Evolutionary conservation across 2,888 invertebrate genomes (phyloP).

Genomic region (Conomelus anceps): DNA sequence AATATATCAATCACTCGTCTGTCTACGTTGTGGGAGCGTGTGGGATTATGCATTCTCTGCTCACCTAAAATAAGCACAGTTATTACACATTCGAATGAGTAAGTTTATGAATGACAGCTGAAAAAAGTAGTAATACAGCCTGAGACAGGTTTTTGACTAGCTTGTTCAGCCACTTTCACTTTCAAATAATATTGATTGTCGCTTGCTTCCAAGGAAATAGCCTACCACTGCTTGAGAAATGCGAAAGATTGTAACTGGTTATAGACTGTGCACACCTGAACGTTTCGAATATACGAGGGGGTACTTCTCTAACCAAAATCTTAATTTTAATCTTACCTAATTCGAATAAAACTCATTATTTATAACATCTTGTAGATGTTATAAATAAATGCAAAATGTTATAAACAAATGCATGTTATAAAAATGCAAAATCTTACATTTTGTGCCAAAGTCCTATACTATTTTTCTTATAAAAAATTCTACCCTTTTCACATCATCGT

Average conservation of each 20-base stretch:
- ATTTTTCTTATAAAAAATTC: no score
- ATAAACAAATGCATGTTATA: no score
- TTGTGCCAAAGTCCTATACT: no score
- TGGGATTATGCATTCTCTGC: background rate
- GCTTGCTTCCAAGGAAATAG: background rate
- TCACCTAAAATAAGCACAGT: background rate
- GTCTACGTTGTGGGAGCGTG: background rate
- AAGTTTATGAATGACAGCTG: background rate
- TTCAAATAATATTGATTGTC: background rate
- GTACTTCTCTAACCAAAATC: no score
- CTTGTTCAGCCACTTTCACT: background rate
- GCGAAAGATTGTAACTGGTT: background rate
- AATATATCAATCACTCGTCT: background rate
- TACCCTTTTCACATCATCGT: no score
- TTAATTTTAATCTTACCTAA: background rate
- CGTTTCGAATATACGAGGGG: no score
- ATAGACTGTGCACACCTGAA: background rate
- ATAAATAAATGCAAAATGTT: no score
- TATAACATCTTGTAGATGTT: background rate
- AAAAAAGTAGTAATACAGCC: background rate
- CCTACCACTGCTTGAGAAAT: background rate
- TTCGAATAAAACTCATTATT: background rate
- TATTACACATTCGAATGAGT: background rate
- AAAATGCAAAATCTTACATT: no score
- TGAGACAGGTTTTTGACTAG: background rate